Evolutionary conservation across 1,140 invertebrate genomes (phyloP).

Genomic region (Limonius californicus): DNA sequence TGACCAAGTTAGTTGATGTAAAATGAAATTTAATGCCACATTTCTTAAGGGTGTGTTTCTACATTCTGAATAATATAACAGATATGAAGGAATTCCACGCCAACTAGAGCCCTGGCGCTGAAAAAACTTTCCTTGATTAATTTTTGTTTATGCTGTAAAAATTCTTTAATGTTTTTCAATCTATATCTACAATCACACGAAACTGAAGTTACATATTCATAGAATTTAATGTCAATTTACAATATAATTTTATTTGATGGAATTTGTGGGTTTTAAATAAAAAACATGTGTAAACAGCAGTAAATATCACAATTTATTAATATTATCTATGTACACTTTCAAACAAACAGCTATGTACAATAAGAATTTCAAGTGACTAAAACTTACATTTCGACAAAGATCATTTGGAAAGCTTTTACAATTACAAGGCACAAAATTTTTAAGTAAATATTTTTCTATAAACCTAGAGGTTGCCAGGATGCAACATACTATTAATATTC

Average conservation of each 20-base stretch:
- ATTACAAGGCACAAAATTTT: neutral
- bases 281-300: neutral
- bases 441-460: neutral
- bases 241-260: neutral
- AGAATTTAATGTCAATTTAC: too few relatives aligned
- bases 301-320: constrained; percentile 19
- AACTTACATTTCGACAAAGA: constrained; percentile 1
- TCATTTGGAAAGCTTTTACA: constrained; percentile 4
- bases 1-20: too few relatives aligned
- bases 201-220: too few relatives aligned
- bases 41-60: too few relatives aligned
- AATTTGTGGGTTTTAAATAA: neutral
- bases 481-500: neutral
- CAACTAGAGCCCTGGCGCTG: too few relatives aligned
- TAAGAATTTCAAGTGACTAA: constrained; percentile 1
- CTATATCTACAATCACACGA: too few relatives aligned
- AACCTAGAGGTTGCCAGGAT: neutral
- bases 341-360: neutral
- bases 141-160: too few relatives aligned
- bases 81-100: too few relatives aligned
- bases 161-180: too few relatives aligned
- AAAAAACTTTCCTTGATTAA: too few relatives aligned
- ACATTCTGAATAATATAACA: too few relatives aligned
- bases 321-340: constrained; percentile 2
- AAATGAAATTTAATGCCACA: too few relatives aligned